Conservation (phyloP, 2,113 vertebrate species). For the Myanophis thanlyinensis region DNA sequence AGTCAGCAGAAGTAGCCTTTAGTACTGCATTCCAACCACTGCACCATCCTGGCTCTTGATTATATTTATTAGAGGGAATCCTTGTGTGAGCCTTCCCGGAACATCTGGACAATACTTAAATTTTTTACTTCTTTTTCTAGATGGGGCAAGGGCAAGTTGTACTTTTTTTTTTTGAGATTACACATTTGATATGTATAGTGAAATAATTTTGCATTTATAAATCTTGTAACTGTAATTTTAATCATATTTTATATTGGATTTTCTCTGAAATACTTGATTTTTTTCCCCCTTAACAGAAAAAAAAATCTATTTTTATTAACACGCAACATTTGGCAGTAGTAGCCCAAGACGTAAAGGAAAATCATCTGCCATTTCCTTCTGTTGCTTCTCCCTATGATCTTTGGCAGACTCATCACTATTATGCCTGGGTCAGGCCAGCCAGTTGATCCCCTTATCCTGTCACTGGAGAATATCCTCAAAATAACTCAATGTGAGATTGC, state of each 20-base stretch:
- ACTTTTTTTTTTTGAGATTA: conserved; percentile 36
- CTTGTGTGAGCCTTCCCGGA: conserved; percentile 29
- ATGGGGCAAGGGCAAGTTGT: not conserved
- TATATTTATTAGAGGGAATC: conserved; percentile 38
- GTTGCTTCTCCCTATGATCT: not conserved
- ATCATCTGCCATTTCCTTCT: not conserved
- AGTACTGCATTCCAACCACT: too few species aligned
- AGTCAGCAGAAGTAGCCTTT: too few species aligned
- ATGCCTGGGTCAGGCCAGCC: not conserved
- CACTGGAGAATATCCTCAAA: not conserved
- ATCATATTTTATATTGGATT: not conserved
- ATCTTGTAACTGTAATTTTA: not conserved
- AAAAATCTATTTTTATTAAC: not conserved
- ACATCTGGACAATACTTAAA: conserved; percentile 19
- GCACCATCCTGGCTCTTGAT: too few species aligned
- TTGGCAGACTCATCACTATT: not conserved
- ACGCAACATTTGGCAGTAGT: not conserved
- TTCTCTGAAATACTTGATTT: not conserved
- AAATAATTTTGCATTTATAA: not conserved
- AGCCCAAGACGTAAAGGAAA: not conserved
- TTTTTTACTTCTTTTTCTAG: conserved; percentile 36
- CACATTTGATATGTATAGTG: conserved; percentile 36
- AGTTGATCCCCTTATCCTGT: not conserved
- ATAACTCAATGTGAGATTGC: not conserved
- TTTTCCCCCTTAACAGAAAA: not conserved